Percentiles rank a stretch among this genome's conserved stretches.
Conservation (phyloP, 2,888 invertebrate genomes). For the Lutraria lutraria region DNA sequence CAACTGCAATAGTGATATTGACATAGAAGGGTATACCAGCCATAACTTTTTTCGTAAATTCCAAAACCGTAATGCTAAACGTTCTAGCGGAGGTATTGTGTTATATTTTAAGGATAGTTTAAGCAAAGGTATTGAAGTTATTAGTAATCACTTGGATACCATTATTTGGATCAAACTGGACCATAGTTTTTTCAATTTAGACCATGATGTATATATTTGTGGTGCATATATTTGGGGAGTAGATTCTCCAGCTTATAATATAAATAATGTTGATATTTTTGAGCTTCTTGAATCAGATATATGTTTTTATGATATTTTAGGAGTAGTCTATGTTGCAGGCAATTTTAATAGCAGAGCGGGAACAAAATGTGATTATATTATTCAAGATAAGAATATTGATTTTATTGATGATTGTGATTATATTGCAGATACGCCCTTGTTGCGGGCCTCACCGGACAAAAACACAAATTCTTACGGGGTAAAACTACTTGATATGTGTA, state of each 20-base stretch:
- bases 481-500: too few species aligned
- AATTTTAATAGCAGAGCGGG: background rate
- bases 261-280: background rate
- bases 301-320: too few species aligned
- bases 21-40: background rate
- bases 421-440: too few species aligned
- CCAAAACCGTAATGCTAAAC: slow-evolving; percentile 21
- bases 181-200: background rate
- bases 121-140: background rate
- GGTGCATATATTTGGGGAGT: background rate
- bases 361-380: background rate
- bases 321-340: background rate
- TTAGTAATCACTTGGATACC: slow-evolving; percentile 24
- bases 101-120: slow-evolving; percentile 10
- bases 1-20: slow-evolving; percentile 2
- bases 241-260: background rate
- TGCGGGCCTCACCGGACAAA: too few species aligned
- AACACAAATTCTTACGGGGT: too few species aligned
- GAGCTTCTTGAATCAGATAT: background rate
- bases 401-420: slow-evolving; percentile 28
- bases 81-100: slow-evolving; percentile 29
- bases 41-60: slow-evolving; percentile 28
- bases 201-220: background rate
- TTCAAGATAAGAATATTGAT: background rate
- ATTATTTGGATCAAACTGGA: slow-evolving; percentile 1